Conservation (phyloP, 2,888 invertebrate genomes). For the Drosophila mimetica region DNA sequence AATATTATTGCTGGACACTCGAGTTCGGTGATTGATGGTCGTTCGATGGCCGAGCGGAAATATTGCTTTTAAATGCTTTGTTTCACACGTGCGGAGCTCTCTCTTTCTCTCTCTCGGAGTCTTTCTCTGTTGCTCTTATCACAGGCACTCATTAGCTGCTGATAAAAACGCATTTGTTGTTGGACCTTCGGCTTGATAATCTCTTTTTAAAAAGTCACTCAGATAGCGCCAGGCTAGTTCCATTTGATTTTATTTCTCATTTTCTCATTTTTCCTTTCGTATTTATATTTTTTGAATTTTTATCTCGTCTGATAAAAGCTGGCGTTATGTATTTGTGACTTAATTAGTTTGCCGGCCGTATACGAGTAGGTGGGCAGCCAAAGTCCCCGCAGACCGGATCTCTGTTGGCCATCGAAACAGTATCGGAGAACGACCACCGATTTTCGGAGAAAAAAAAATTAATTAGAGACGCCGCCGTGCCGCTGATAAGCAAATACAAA, state of each 20-base stretch:
- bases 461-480: constrained; percentile 65
- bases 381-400: constrained; percentile 56
- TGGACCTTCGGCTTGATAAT: constrained; percentile 24
- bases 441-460: constrained; percentile 54
- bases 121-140: constrained; percentile 52
- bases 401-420: constrained; percentile 44
- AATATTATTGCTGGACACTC: constrained; percentile 72
- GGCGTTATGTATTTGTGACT: constrained; percentile 73
- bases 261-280: constrained; percentile 30
- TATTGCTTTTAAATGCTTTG: constrained; percentile 16
- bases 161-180: constrained; percentile 55
- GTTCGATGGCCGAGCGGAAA: constrained; percentile 63
- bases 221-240: constrained; percentile 54
- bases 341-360: constrained; percentile 67
- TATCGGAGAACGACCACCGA: constrained; percentile 20
- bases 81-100: constrained; percentile 60
- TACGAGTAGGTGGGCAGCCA: constrained; percentile 60
- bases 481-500: constrained; percentile 72
- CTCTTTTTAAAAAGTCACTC: constrained; percentile 24
- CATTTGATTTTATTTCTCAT: constrained; percentile 40
- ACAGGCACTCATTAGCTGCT: constrained; percentile 66
- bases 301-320: constrained; percentile 69
- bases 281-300: constrained; percentile 28
- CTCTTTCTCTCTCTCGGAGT: constrained; percentile 7
- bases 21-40: constrained; percentile 69